These are phyloP conservation scores for Gobio gobio DNA, from an alignment of 2,113 vertebrate species.

Conservation along the genomic window DNA sequence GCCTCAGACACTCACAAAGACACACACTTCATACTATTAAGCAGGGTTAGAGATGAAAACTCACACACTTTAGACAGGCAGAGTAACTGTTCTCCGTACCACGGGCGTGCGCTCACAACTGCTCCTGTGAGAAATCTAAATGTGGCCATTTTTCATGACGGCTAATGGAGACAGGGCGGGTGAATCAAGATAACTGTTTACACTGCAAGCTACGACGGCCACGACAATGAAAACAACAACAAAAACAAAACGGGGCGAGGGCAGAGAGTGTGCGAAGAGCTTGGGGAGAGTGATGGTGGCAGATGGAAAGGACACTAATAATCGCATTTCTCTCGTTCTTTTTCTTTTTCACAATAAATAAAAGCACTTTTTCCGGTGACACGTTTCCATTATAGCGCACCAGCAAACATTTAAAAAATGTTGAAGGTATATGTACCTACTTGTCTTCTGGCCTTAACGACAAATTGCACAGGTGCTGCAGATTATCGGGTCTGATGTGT, in stretches of 20 bases:
- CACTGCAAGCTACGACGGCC: slow-evolving; percentile 59
- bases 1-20: slow-evolving; percentile 26
- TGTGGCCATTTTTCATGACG: slow-evolving; percentile 54
- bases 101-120: slow-evolving; percentile 12
- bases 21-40: slow-evolving; percentile 15
- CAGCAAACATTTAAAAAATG: slow-evolving; percentile 21
- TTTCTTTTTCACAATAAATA: slow-evolving; percentile 59
- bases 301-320: slow-evolving; percentile 51
- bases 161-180: slow-evolving; percentile 59
- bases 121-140: slow-evolving; percentile 50
- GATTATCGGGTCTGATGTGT: background rate
- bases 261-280: slow-evolving; percentile 61
- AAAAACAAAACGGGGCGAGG: slow-evolving; percentile 45
- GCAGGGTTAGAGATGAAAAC: slow-evolving; percentile 12
- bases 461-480: slow-evolving; percentile 2
- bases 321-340: slow-evolving; percentile 45
- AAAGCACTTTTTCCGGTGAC: slow-evolving; percentile 58
- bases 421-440: background rate
- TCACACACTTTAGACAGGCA: slow-evolving; percentile 9
- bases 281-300: slow-evolving; percentile 39
- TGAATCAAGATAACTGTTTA: slow-evolving; percentile 58
- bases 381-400: slow-evolving; percentile 9
- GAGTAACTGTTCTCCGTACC: background rate
- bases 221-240: slow-evolving; percentile 62
- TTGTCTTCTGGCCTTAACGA: slow-evolving; percentile 1